Base-by-base conservation (phyloP, 2,888 invertebrate genomes). In the Eumerus sabulonum region DNA sequence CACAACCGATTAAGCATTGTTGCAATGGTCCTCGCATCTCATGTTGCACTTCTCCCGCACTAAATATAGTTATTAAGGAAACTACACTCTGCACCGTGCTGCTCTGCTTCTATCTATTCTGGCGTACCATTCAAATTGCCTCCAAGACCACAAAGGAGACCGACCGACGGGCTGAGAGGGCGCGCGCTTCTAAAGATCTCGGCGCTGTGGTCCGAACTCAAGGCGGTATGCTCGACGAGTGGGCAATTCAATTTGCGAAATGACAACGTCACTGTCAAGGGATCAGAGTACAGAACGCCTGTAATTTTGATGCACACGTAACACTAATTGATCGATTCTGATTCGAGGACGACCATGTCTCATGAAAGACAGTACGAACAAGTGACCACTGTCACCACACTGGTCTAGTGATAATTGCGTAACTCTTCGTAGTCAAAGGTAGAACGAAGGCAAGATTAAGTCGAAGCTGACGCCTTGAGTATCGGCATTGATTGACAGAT, bases 51-150 rank as follows among this genome's bases (percentile, higher is more conserved):
- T 13, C 45, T 36, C 40, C 51, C 35, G 38, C 38, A 45, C 56
- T 71, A 67, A 72, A 72, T 71, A 77, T 76, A 76, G 76, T 71
- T 76, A 77, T 77, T 71, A 71, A 66, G 66, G 44, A 16, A 35
- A 56, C 76, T 45, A 45, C 56, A 51, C 35, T 50, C 40, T 27
- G 27, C 27, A 4, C 27, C 27, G 7, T 7, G 2, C 27, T 27
- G 27, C 27, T 27, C 27, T 27, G 27, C 27, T 7, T 27, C 27
- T 2, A 27, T 27, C 27, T 57, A 53, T 47, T 53, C 64, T 73
- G 57, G 63, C 18, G 17, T 14, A 42, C 48, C 66, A 76, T 76
- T 76, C 60, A 71, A 76, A 71, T 57, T 60, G 48, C 56, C 51
- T 18, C 35, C 40, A 38, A 53, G 54, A 59, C 56, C 62, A 76